phyloP scores from a whole-genome alignment of 2,888 invertebrate species.

The Peribatodes rhomboidaria region DNA sequence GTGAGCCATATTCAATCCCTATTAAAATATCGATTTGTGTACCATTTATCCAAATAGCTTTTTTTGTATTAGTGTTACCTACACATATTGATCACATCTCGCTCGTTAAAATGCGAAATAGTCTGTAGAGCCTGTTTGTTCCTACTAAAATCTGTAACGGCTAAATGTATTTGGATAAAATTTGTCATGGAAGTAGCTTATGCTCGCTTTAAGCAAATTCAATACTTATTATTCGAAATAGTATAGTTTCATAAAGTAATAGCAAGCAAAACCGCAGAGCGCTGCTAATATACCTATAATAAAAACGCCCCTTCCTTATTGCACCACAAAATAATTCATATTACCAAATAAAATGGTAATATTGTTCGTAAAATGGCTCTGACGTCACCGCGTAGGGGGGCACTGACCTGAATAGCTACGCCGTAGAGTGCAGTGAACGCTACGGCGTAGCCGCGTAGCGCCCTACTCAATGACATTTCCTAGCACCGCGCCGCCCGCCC shows the following conservation, averaged over 20 bases:
- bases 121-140: too few species aligned
- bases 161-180: too few species aligned
- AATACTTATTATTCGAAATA: too few species aligned
- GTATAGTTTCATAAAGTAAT: background rate
- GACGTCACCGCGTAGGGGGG: conserved; percentile 51
- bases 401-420: conserved; percentile 79
- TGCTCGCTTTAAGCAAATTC: too few species aligned
- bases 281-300: background rate
- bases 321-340: conserved; percentile 21
- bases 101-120: too few species aligned
- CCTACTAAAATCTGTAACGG: too few species aligned
- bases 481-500: conserved; percentile 37
- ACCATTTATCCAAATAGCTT: too few species aligned
- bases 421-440: conserved; percentile 80
- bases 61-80: too few species aligned
- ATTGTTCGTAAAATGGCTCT: conserved; percentile 26
- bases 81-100: too few species aligned
- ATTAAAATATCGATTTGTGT: too few species aligned
- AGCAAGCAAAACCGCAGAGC: background rate
- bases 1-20: too few species aligned
- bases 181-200: too few species aligned
- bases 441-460: conserved; percentile 64
- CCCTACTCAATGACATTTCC: conserved; percentile 52
- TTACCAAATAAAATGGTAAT: conserved; percentile 22
- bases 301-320: conserved; percentile 14